Conservation (phyloP, 2,113 vertebrate species). For the Oplegnathus fasciatus region DNA sequence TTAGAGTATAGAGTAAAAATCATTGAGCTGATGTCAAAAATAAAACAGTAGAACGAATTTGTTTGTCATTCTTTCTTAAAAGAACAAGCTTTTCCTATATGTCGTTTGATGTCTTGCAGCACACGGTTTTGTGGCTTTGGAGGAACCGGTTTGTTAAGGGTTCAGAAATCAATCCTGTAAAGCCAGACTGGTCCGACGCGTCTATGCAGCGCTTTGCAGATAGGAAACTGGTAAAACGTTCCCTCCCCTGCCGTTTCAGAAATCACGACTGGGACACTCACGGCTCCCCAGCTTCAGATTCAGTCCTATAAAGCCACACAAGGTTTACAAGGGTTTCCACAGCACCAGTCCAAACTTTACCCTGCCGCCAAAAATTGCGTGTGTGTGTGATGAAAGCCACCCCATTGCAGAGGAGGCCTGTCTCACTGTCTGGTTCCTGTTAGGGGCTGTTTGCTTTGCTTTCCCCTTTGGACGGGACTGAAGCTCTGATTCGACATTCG, state of each 20-base stretch:
- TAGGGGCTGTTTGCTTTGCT: conserved; percentile 60
- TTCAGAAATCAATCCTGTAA: conserved; percentile 7
- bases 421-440: conserved; percentile 62
- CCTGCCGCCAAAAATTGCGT: conserved; percentile 60
- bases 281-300: conserved; percentile 3
- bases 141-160: background rate
- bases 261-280: conserved; percentile 4
- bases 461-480: conserved; percentile 6
- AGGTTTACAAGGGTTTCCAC: conserved; percentile 73
- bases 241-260: conserved; percentile 8
- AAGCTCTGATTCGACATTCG: conserved; percentile 37
- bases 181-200: background rate
- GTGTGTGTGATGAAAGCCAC: conserved; percentile 66
- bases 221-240: background rate
- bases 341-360: conserved; percentile 68
- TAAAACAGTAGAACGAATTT: background rate
- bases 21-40: background rate
- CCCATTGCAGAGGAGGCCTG: conserved; percentile 44
- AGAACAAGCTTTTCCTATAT: background rate
- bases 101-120: background rate
- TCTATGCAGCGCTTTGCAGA: background rate
- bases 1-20: background rate
- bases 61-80: background rate
- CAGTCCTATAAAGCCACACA: conserved; percentile 18
- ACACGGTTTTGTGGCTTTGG: background rate